phyloP scores from a whole-genome alignment of 2,888 invertebrate species.

The Protonemura montana region DNA sequence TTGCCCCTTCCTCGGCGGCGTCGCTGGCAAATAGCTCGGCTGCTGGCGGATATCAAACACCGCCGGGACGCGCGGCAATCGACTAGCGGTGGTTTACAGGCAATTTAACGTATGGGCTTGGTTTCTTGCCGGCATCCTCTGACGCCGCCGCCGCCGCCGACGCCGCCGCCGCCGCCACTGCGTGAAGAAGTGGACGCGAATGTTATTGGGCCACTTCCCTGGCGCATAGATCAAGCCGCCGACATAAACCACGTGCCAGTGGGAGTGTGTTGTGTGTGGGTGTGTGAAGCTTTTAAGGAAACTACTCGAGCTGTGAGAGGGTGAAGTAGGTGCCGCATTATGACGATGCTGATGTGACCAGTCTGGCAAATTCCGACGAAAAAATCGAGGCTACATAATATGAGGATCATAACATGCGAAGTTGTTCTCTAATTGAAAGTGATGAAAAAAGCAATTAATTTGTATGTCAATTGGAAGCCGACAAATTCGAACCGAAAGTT shows the following conservation, averaged over 20 bases:
- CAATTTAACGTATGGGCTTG: not conserved
- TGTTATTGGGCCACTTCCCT: constrained; percentile 20
- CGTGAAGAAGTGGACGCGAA: constrained; percentile 21
- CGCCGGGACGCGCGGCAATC: not conserved
- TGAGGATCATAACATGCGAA: no score
- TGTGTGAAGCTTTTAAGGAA: not conserved
- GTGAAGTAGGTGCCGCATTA: no score
- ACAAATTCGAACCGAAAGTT: no score
- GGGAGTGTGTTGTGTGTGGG: not conserved
- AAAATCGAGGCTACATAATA: no score
- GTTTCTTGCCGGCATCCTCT: not conserved
- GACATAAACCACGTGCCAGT: not conserved
- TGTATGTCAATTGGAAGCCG: no score
- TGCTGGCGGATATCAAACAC: not conserved
- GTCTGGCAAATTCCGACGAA: no score
- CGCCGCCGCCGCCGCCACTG: no score
- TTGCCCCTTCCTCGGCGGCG: not conserved
- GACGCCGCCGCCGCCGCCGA: no score
- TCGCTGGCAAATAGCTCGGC: constrained; percentile 17
- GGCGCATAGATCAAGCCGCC: not conserved
- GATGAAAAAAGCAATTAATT: no score
- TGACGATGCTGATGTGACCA: no score
- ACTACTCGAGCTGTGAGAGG: not conserved
- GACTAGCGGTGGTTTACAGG: constrained; percentile 34
- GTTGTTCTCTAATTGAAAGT: no score